Percentiles rank a stretch among this genome's conserved stretches.
Conservation (phyloP, 64 coral and sea anemone genomes). For the Hydrozoanthus tunicans region DNA sequence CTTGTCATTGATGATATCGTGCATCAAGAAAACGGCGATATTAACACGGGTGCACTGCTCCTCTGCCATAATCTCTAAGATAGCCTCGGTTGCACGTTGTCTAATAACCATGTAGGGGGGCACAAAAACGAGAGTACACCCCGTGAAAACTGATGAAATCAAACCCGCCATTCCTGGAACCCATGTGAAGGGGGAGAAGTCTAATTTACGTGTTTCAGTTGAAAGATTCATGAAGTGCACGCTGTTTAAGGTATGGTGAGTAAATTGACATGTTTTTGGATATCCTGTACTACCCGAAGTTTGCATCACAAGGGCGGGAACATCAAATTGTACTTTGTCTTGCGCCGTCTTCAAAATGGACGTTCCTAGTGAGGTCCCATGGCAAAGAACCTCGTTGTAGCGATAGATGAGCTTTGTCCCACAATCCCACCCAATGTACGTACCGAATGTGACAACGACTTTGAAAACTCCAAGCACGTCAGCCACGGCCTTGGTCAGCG, state of each 20-base stretch:
- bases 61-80: conserved; percentile 1
- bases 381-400: background rate
- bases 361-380: background rate
- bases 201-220: background rate
- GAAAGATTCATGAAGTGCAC: background rate
- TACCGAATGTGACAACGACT: conserved; percentile 5
- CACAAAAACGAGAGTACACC: background rate
- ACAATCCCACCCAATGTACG: background rate
- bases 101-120: background rate
- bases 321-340: conserved; percentile 58
- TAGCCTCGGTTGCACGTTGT: background rate
- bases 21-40: background rate
- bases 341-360: background rate
- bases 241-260: background rate
- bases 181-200: conserved; percentile 7
- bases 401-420: background rate
- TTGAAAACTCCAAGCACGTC: background rate
- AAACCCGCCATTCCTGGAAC: background rate
- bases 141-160: background rate
- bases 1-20: background rate
- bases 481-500: background rate
- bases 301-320: conserved; percentile 26
- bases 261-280: conserved; percentile 15
- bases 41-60: background rate
- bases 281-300: conserved; percentile 58